Percentiles rank a stretch among this genome's conserved stretches.
phyloP scores from a whole-genome alignment of 1,140 invertebrate genomes.

The Marisa cornuarietis region DNA sequence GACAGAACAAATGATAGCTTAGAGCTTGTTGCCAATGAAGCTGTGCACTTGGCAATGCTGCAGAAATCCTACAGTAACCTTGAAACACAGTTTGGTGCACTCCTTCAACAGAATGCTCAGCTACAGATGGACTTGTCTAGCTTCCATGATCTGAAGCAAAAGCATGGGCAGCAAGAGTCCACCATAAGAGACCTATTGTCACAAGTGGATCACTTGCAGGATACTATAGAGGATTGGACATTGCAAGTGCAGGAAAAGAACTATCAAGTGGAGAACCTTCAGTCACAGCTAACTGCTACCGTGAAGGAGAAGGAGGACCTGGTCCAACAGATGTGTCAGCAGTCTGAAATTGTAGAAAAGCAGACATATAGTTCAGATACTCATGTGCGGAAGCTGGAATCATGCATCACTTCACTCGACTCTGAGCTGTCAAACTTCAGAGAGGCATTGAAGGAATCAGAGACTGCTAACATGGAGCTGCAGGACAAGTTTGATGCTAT shows the following conservation, averaged over 20 bases:
- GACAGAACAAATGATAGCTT: too few relatives aligned
- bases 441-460: conserved; percentile 19
- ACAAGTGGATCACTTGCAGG: conserved; percentile 17
- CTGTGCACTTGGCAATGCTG: not conserved
- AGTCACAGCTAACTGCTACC: conserved; percentile 17
- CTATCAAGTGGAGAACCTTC: not conserved
- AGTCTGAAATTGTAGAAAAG: conserved; percentile 6
- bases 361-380: conserved; percentile 13
- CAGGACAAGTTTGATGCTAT: conserved; percentile 13
- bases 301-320: conserved; percentile 16
- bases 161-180: not conserved
- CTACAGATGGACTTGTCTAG: not conserved
- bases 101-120: not conserved
- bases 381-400: not conserved
- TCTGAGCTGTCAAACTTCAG: conserved; percentile 13
- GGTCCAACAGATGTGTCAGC: not conserved
- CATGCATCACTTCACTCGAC: conserved; percentile 5
- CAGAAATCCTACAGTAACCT: conserved; percentile 7
- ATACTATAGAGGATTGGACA: not conserved
- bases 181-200: not conserved
- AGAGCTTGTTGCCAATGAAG: too few relatives aligned
- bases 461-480: conserved; percentile 13
- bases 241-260: conserved; percentile 10
- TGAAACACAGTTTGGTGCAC: not conserved
- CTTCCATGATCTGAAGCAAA: too few relatives aligned